Evolutionary conservation across 37 sponge, comb jelly and placozoan genomes (phyloP), one percentile per base, ranked within the genome.

Genomic region (Mnemiopsis leidyi): DNA sequence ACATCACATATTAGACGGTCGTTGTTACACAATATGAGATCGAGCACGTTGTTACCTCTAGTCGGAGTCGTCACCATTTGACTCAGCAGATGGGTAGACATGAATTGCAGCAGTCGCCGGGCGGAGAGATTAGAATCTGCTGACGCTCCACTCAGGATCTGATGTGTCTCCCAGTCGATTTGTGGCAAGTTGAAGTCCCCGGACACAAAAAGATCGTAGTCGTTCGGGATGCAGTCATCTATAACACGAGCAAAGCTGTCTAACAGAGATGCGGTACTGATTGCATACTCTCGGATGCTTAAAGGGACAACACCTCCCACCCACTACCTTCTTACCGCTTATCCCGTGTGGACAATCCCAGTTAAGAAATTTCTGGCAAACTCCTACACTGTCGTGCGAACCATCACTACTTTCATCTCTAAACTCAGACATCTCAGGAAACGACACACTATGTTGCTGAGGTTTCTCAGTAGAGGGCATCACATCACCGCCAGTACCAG

Each of bases 1-100:
- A 73, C 76, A 73, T 73, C 76, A n/a, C 26, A 16, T 73, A 73
- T n/a, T 73, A 73, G 26, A 16, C 76, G 23, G 76, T 73, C 76
- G 23, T 16, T 25, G 76, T 73, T 73, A 73, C 26, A 25, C 23
- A 73, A 73, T 16, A 73, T 25, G 26, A 73, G 76, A 73, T 73
- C 76, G 23, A 73, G 76, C 28, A 73, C 28, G 26, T 73, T 73
- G 76, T 73, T 73, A 16, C 26, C 76, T n/a, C 76, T 73, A 16
- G 76, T 73, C 28, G 76, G 76, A 25, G 26, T n/a, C 16, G 23
- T n/a, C 21, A 73, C 76, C 23, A 25, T 25, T n/a, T 73, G 76
- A 16, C 26, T 25, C 26, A 73, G 76, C 28, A 73, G 76, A 28
- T 73, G 76, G 76, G 76, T 73, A 67, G 68, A 67, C 68, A 67